Percentiles rank a stretch among this genome's conserved stretches.
Conservation (phyloP, 2,888 invertebrate genomes). For the Euclidia mi region DNA sequence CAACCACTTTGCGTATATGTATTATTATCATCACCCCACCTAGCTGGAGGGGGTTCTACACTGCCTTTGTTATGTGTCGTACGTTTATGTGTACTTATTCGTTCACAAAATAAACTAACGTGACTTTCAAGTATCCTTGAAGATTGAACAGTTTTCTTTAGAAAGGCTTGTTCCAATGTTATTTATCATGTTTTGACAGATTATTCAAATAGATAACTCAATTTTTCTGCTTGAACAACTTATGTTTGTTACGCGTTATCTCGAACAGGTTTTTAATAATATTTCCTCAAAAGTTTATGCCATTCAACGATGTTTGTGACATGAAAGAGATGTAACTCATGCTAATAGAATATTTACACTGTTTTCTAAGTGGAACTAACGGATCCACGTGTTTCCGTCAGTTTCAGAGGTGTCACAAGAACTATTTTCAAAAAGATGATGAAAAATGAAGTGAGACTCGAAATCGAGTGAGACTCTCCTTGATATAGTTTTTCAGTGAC, state of each 20-base stretch:
- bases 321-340: neutral
- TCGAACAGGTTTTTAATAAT: neutral
- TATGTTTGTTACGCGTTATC: conserved; percentile 1
- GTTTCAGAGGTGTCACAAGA: too few species aligned
- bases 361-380: too few species aligned
- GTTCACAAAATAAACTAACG: neutral
- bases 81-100: too few species aligned
- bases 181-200: conserved; percentile 8
- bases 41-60: too few species aligned
- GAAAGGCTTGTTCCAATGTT: conserved; percentile 5
- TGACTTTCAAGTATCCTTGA: neutral
- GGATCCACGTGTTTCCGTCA: too few species aligned
- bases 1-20: too few species aligned
- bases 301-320: neutral
- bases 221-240: neutral
- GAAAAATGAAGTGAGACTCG: too few species aligned
- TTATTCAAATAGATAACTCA: neutral
- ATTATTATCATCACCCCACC: too few species aligned
- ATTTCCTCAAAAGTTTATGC: conserved; percentile 6
- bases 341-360: neutral
- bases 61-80: too few species aligned
- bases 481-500: too few species aligned
- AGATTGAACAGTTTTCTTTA: neutral
- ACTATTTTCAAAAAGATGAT: too few species aligned
- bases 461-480: too few species aligned